Conservation (phyloP, 1,140 invertebrate genomes). For the Pachypsylla venusta region DNA sequence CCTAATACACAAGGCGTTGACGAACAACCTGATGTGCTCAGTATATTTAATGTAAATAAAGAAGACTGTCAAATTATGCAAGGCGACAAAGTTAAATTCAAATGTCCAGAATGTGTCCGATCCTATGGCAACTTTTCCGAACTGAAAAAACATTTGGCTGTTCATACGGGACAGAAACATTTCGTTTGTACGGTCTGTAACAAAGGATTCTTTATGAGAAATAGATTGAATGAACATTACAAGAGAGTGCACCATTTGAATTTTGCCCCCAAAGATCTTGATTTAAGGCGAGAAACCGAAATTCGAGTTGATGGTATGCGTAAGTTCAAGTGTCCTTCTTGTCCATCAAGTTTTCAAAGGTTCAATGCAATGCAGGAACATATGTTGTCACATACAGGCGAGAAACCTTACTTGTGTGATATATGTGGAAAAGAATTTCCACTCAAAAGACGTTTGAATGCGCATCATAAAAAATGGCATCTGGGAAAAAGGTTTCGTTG, state of each 20-base stretch:
- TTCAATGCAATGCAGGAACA: constrained; percentile 54
- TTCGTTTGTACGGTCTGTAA: constrained; percentile 46
- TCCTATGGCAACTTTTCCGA: constrained; percentile 35
- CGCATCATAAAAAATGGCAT: neutral
- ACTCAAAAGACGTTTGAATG: constrained; percentile 36
- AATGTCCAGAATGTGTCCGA: neutral
- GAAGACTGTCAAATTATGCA: constrained; percentile 5
- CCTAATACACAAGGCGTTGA: neutral
- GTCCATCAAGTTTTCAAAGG: constrained; percentile 49
- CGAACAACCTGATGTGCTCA: neutral
- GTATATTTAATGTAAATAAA: constrained; percentile 3
- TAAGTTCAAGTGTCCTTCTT: constrained; percentile 1
- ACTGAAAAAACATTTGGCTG: constrained; percentile 50
- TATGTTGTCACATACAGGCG: constrained; percentile 17
- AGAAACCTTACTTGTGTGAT: constrained; percentile 36
- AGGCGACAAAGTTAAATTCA: constrained; percentile 1
- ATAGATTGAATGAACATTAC: neutral
- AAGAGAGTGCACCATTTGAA: constrained; percentile 1
- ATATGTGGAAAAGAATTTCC: constrained; percentile 56
- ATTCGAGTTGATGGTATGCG: neutral
- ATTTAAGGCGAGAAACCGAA: constrained; percentile 2
- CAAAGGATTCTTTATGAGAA: constrained; percentile 7
- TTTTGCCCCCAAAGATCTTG: neutral
- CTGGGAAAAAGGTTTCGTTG: neutral
- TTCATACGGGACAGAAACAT: constrained; percentile 52